These are phyloP conservation scores for Scaptomyza montana DNA, from an alignment of 1,140 invertebrate genomes.

Conservation along the genomic window DNA sequence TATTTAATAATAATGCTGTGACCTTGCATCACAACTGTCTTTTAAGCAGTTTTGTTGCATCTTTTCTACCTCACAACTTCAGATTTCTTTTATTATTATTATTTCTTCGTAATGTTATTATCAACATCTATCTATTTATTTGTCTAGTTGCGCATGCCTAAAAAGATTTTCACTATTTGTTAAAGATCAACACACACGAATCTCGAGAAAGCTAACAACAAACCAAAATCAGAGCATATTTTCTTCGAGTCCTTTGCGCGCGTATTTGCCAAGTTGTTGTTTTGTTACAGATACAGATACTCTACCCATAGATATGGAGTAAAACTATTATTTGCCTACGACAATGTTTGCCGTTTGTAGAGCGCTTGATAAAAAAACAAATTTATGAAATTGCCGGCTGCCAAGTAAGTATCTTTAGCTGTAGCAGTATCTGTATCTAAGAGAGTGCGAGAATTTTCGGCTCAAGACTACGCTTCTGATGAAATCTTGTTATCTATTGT, in stretches of 20 bases:
- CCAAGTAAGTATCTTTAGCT: constrained; percentile 13
- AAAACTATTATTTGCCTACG: constrained; percentile 65
- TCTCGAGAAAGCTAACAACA: constrained; percentile 43
- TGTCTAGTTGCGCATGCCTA: constrained; percentile 8
- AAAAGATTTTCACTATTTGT: constrained; percentile 32
- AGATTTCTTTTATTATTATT: no score
- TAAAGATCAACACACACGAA: constrained; percentile 25
- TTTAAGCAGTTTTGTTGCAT: not conserved
- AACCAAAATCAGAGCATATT: constrained; percentile 69
- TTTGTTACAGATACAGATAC: constrained; percentile 56
- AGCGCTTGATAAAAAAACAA: constrained; percentile 54
- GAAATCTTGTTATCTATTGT: constrained; percentile 69
- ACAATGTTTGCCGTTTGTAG: constrained; percentile 70
- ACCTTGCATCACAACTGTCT: constrained; percentile 13
- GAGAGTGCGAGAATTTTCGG: constrained; percentile 51
- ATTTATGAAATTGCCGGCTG: constrained; percentile 63
- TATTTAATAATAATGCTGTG: constrained; percentile 1
- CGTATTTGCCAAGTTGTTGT: constrained; percentile 64
- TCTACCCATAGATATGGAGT: constrained; percentile 26
- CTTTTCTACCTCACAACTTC: no score
- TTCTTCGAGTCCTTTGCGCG: constrained; percentile 44
- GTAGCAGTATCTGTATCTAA: constrained; percentile 19
- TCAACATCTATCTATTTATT: not conserved
- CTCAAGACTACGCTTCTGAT: constrained; percentile 51
- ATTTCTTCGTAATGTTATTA: not conserved